Evolutionary conservation across 1,140 invertebrate genomes (phyloP).

Genomic region (Periplaneta americana): DNA sequence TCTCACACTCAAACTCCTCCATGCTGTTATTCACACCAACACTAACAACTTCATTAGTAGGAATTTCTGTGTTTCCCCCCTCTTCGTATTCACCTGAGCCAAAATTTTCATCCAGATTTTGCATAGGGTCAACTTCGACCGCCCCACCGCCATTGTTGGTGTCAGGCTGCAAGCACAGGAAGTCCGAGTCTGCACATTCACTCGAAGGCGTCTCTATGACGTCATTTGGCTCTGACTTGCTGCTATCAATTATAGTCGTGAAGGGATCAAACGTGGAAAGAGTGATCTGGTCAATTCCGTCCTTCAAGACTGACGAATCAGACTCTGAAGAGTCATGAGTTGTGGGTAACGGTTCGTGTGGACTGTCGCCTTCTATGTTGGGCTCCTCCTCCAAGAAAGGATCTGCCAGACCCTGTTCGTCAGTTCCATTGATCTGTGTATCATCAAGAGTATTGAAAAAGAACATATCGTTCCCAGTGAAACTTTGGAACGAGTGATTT

Average conservation of each 20-base stretch:
- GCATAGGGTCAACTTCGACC: background rate
- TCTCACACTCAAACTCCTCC: background rate
- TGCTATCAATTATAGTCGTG: background rate
- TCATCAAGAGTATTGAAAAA: constrained; percentile 8
- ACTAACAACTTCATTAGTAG: background rate
- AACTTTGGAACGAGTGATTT: constrained; percentile 5
- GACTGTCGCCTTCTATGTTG: background rate
- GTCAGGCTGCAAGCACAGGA: background rate
- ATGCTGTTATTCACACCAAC: constrained; percentile 1
- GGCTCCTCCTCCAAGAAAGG: background rate
- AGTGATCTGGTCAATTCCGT: background rate
- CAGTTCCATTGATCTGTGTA: background rate
- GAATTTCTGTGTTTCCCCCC: background rate
- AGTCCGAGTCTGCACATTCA: constrained; percentile 1
- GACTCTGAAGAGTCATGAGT: background rate
- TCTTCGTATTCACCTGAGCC: background rate
- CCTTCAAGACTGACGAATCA: background rate
- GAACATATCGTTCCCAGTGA: constrained; percentile 6
- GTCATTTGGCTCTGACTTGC: background rate
- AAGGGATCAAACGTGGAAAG: background rate
- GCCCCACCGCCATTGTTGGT: background rate
- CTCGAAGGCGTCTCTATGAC: background rate
- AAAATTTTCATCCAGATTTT: background rate
- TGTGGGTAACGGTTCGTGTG: background rate
- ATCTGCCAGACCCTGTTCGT: background rate